Evolutionary conservation across 2,113 vertebrate genomes (phyloP).

Genomic region (Mohoua ochrocephala): DNA sequence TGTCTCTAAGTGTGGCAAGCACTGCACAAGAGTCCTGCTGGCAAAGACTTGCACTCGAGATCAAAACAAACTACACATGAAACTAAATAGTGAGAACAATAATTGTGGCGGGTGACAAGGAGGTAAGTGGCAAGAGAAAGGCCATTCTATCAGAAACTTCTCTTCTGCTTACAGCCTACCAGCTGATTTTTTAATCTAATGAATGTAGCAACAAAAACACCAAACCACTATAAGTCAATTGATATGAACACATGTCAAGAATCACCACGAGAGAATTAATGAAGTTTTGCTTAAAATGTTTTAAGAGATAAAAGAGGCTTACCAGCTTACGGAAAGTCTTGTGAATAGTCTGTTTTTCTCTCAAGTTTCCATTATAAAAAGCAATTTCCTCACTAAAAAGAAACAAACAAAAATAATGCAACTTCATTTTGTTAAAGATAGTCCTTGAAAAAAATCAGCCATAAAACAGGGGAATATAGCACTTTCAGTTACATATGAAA

Average conservation of each 20-base stretch:
- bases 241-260: neutral
- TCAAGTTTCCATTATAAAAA: slow-evolving; percentile 93
- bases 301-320: slow-evolving; percentile 15
- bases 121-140: neutral
- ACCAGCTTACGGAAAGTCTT: slow-evolving; percentile 91
- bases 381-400: slow-evolving; percentile 93
- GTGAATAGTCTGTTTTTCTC: slow-evolving; percentile 93
- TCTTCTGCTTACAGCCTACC: neutral
- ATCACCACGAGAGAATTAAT: neutral
- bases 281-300: neutral
- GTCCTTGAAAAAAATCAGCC: neutral
- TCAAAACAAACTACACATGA: neutral
- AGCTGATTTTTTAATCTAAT: neutral
- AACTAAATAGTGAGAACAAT: neutral
- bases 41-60: neutral
- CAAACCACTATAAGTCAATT: neutral
- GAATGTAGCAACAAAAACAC: neutral
- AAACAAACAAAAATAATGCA: neutral
- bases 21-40: neutral
- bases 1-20: neutral
- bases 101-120: neutral
- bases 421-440: neutral
- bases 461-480: neutral
- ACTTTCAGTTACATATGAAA: neutral
- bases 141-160: neutral